Base-by-base conservation (phyloP, 2,797 vertebrate species). In the Pseudotriccus pelzelni region DNA sequence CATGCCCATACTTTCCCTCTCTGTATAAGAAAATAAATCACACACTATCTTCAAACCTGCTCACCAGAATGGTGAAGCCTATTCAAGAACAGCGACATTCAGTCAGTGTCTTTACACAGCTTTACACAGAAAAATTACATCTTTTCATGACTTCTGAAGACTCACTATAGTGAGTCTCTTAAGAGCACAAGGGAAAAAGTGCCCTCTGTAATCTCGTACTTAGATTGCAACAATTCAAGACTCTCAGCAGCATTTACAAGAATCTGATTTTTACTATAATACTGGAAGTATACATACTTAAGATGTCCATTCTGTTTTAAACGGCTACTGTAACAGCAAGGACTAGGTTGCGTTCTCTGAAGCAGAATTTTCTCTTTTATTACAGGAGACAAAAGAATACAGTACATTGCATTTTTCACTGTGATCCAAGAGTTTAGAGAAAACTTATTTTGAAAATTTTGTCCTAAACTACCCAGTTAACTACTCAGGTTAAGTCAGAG, bases 1-100 rank as follows among this genome's bases (percentile, higher is more conserved):
- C 99, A 4, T 99, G 99, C 23, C 99, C 98, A n/a, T 98, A 99
- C 87, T 99, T 99, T 34, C 99, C 99, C 69, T 99, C 98, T 98
- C 99, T 99, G 97, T 30, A 1, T 55, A 86, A 96, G 58, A 95
- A 96, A 95, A 95, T 8, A 91, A 4, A 84, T 44, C 82, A 91
- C 83, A 92, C 37, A 84, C 8, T 36, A 55, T 72, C 32, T 72
- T 94, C 69, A 94, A 89, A 89, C 22, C 41, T 80, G 37, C 25
- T 90, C 28, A 90, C 34, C 30, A 62, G 44, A 95, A 90, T n/a
- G 28, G 36, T 3, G 0, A 85, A 69, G 68, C 32, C 68, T 76
- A 30, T 55, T 79, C 55, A 76, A 74, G 52, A 92, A 81, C 28
- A 74, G 27, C 47, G n/a, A 91, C n/a, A 87, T 68, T 60, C 34